These are phyloP conservation scores for Gambusia holbrooki DNA, from an alignment of 2,113 vertebrate species.

Conservation along the genomic window DNA sequence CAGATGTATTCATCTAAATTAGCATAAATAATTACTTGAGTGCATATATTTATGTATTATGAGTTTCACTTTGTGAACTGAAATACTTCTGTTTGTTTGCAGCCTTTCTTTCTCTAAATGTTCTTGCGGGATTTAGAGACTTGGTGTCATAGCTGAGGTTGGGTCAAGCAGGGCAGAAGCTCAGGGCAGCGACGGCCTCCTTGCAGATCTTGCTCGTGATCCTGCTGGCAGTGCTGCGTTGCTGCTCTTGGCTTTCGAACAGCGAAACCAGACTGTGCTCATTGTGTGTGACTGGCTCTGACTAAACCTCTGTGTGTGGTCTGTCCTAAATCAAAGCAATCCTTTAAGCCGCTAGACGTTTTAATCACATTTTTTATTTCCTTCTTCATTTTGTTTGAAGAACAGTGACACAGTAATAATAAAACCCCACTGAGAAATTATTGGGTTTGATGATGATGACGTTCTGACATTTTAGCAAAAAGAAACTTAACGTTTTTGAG, in stretches of 20 bases:
- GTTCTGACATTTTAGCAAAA: not conserved
- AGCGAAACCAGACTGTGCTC: constrained; percentile 12
- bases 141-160: constrained; percentile 39
- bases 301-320: constrained; percentile 6
- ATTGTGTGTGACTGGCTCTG: constrained; percentile 9
- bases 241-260: constrained; percentile 23
- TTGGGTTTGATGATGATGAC: not conserved
- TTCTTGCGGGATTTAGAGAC: constrained; percentile 52
- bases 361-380: constrained; percentile 13
- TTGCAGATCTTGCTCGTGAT: constrained; percentile 12
- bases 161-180: constrained; percentile 46
- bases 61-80: not conserved
- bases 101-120: constrained; percentile 58
- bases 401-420: not conserved
- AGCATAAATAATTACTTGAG: not conserved
- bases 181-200: not conserved
- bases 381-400: not conserved
- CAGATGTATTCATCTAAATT: not conserved
- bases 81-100: constrained; percentile 14
- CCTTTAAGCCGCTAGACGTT: not conserved
- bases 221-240: constrained; percentile 4
- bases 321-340: constrained; percentile 11
- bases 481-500: not conserved
- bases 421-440: not conserved
- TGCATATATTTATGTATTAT: not conserved